Conservation (phyloP, 2,888 invertebrate species). For the Pheosia gnoma region DNA sequence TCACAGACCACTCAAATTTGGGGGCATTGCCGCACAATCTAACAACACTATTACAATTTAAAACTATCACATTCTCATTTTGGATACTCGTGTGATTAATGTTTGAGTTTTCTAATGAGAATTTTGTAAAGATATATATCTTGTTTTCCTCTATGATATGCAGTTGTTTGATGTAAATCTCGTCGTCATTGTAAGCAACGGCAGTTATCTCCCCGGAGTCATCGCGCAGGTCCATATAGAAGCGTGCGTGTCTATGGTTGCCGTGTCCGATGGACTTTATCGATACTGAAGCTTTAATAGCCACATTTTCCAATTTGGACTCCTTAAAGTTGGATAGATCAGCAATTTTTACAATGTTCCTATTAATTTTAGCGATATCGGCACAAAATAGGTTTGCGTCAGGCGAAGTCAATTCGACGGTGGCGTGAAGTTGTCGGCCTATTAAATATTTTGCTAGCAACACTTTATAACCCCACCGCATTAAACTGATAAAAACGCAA, state of each 20-base stretch:
- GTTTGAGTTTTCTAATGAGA: neutral
- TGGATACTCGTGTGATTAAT: neutral
- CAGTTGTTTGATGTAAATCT: neutral
- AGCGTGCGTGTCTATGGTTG: neutral
- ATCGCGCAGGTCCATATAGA: slow-evolving; percentile 2
- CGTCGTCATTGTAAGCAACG: neutral
- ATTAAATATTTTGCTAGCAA: too few species aligned
- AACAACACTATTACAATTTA: neutral
- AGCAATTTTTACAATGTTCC: neutral
- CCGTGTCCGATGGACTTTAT: neutral
- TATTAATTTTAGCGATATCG: neutral
- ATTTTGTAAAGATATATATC: neutral
- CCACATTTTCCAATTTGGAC: neutral
- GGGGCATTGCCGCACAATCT: neutral
- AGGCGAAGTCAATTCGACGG: too few species aligned
- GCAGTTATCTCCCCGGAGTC: neutral
- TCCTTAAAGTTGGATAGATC: neutral
- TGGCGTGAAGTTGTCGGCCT: too few species aligned
- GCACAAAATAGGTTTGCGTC: too few species aligned
- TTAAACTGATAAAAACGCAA: too few species aligned
- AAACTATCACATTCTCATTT: neutral
- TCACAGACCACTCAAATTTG: neutral
- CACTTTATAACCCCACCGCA: too few species aligned
- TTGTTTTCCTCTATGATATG: neutral
- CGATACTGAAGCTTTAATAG: neutral